Base-by-base conservation (phyloP, 2,113 vertebrate genomes). In the Eleginops maclovinus region DNA sequence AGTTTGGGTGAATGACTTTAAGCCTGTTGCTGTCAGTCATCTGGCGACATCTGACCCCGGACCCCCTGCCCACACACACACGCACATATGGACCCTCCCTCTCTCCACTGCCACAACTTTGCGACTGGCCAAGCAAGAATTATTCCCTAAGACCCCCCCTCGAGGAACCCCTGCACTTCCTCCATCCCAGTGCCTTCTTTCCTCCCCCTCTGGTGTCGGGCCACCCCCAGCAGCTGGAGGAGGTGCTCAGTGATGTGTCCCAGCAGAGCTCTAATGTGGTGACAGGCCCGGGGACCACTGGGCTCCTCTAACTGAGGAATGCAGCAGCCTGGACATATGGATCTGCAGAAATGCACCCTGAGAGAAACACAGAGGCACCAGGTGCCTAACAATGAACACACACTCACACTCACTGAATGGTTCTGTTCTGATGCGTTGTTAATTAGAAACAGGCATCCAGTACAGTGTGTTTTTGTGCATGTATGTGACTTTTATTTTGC, bases 181-280 rank as follows among this genome's bases (percentile, higher is more conserved):
- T 87, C 79, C 26, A 8, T 66, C 51, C 44, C 56, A 71, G 53
- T 36, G 28, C 72, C 77, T 71, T 41, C 50, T 64, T 36, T n/a
- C 65, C 65, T 2, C 70, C 61, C 74, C 53, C 75, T 46, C 40
- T 81, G 67, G 62, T 85, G 75, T 73, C 44, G 31, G 21, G 28
- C 82, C 74, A 77, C 75, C 86, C 83, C 81, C 62, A 83, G 84
- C 87, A 92, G 85, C 88, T 88, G 84, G 84, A 85, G 80, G 85
- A 91, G 92, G 90, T 89, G 90, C 89, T 86, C 82, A 28, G 28
- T 91, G 92, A 93, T 91, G 81, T 88, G 89, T 89, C 90, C 89
- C 90, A 92, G 90, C 83, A 88, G 82, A 90, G 81, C 65, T 89
- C 81, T 90, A 89, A 91, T 86, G 83, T 90, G 90, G 92, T 85